Evolutionary conservation across 2,797 vertebrate species (phyloP).

Genomic region (Takifugu ocellatus): DNA sequence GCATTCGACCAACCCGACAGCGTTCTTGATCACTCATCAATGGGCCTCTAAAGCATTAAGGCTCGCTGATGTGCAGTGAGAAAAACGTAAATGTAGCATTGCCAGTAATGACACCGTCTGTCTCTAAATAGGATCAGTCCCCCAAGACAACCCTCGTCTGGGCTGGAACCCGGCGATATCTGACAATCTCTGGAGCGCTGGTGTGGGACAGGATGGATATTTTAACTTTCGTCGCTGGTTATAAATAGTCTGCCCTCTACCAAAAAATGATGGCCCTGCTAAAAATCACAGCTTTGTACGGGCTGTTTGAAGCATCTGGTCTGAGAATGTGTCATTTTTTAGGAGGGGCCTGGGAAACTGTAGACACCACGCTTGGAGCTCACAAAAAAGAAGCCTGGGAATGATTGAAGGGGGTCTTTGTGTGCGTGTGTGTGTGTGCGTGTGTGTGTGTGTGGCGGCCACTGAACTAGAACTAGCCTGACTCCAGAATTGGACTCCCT

Average conservation of each 20-base stretch:
- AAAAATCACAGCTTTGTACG: conserved; percentile 76
- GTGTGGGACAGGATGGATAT: conserved; percentile 60
- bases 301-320: conserved; percentile 72
- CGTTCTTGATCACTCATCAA: conserved; percentile 58
- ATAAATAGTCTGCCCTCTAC: conserved; percentile 69
- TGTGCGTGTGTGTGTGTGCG: conserved; percentile 8
- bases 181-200: conserved; percentile 35
- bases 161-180: conserved; percentile 44
- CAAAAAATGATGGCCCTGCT: conserved; percentile 69
- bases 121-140: conserved; percentile 35
- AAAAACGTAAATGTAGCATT: conserved; percentile 60
- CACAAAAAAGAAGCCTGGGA: conserved; percentile 75
- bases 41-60: conserved; percentile 21
- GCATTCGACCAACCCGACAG: conserved; percentile 23
- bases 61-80: conserved; percentile 33
- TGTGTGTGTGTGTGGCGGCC: conserved; percentile 34
- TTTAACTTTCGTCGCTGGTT: conserved; percentile 63
- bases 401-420: conserved; percentile 68
- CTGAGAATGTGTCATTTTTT: conserved; percentile 74
- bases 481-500: conserved; percentile 47
- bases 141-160: conserved; percentile 44
- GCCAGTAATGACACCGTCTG: conserved; percentile 45
- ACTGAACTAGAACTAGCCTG: conserved; percentile 59
- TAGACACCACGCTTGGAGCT: conserved; percentile 68
- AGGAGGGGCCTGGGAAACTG: conserved; percentile 80